Base-by-base conservation (phyloP, 2,797 vertebrate species). In the Parauchenoglanis punctatus region DNA sequence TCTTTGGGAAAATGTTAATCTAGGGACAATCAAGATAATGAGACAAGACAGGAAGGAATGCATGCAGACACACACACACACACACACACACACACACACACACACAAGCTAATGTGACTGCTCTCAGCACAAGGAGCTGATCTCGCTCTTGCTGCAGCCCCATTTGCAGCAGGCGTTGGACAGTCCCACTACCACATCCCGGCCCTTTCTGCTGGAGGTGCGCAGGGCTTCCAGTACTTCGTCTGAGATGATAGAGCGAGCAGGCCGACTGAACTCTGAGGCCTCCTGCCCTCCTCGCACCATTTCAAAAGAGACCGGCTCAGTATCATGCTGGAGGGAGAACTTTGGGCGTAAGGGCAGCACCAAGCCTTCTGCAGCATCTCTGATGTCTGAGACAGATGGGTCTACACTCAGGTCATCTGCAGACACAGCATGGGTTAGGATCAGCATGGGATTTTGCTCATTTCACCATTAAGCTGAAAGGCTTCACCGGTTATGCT, bases 81-180 rank as follows among this genome's bases (percentile, higher is more conserved):
- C 76, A 44, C 75, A 46, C 63, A 61, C 81, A 81, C 76, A 81
- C n/a, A 44, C 85, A 84, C 84, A 61, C 46, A 52, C n/a, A 49
- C 59, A 56, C 13, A 35, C 28, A 0, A 25, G 1, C 2, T 40
- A 40, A 10, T 4, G 8, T 35, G 58, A 18, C 4, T 10, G n/a
- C 75, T 95, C 94, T 85, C 73, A 98, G 91, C 97, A 98, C 68
- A 97, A 92, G 59, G 96, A 97, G 91, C 97, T 97, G 89, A 98
- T 97, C 90, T 98, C 96, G 70, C 94, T 96, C 86, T 97, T 97
- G 92, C 96, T 97, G 88, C 97, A 98, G 0, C 97, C 97, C 96
- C 95, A 96, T 83, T 96, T 96, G 93, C 97, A 98, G 90, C 97
- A 97, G 31, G 94, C 95, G 5, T 95, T 97, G 72, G 96, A 96